phyloP scores from a whole-genome alignment of 2,113 vertebrate species.

The Boulengeromyrus knoepffleri region DNA sequence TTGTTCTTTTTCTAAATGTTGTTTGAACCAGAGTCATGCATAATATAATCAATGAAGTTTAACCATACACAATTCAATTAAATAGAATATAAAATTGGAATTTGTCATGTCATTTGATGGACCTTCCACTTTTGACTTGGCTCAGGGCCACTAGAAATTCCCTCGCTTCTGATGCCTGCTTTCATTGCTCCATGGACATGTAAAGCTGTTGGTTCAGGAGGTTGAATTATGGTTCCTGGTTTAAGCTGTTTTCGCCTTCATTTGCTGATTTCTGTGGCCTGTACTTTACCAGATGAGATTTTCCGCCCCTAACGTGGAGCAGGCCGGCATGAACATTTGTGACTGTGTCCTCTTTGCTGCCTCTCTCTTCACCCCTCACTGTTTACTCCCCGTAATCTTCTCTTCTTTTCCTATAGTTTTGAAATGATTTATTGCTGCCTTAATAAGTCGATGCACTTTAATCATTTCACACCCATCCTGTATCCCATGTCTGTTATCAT shows the following conservation, averaged over 20 bases:
- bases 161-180: not conserved
- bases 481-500: not conserved
- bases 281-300: not conserved
- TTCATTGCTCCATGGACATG: not conserved
- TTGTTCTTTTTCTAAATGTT: not conserved
- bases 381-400: not conserved
- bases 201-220: not conserved
- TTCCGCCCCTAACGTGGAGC: not conserved
- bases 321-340: not conserved
- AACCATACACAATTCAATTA: not conserved
- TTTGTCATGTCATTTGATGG: not conserved
- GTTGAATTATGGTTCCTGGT: not conserved
- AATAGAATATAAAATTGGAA: not conserved
- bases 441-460: not conserved
- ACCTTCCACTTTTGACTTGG: not conserved
- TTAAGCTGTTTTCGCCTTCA: not conserved
- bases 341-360: not conserved
- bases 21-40: not conserved
- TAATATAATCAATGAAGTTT: not conserved
- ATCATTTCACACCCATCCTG: not conserved
- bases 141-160: not conserved
- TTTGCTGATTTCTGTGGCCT: not conserved
- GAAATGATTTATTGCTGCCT: not conserved
- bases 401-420: not conserved
- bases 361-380: not conserved